A percentile compares a stretch with the other conserved stretches of the same genome.
Conservation (phyloP, 2,113 vertebrate genomes). For the Oceanodroma tethys region DNA sequence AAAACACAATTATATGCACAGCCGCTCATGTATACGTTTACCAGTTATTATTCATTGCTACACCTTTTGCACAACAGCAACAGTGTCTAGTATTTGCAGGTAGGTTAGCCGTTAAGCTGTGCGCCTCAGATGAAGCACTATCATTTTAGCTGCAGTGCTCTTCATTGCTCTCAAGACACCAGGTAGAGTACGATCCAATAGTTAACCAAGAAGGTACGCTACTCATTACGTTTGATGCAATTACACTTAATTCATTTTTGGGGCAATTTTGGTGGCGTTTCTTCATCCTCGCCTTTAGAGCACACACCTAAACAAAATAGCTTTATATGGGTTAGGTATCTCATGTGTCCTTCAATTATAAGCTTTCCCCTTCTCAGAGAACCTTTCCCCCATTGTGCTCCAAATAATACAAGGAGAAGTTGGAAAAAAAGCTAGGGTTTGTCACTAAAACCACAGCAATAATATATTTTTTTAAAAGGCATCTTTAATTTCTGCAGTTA, state of each 20-base stretch:
- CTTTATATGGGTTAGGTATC: neutral
- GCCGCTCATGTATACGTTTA: neutral
- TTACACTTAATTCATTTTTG: neutral
- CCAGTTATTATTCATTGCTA: neutral
- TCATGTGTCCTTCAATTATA: neutral
- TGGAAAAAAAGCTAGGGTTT: neutral
- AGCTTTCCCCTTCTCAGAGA: neutral
- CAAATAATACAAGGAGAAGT: neutral
- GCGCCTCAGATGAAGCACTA: neutral
- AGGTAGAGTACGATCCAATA: neutral
- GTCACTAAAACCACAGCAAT: neutral
- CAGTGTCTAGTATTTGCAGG: neutral
- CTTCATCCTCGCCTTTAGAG: neutral
- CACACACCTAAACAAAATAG: neutral
- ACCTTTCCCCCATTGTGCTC: neutral
- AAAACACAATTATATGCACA: neutral
- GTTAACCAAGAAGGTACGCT: neutral
- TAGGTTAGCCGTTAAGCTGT: neutral
- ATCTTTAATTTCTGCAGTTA: neutral
- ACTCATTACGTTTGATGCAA: neutral
- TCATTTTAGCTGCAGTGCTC: neutral
- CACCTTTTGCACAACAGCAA: neutral
- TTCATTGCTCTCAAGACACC: neutral
- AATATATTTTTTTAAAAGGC: neutral
- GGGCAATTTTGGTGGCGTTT: neutral